These are phyloP conservation scores for Abrostola triplasia DNA, from an alignment of 2,888 invertebrate species.

Conservation along the genomic window DNA sequence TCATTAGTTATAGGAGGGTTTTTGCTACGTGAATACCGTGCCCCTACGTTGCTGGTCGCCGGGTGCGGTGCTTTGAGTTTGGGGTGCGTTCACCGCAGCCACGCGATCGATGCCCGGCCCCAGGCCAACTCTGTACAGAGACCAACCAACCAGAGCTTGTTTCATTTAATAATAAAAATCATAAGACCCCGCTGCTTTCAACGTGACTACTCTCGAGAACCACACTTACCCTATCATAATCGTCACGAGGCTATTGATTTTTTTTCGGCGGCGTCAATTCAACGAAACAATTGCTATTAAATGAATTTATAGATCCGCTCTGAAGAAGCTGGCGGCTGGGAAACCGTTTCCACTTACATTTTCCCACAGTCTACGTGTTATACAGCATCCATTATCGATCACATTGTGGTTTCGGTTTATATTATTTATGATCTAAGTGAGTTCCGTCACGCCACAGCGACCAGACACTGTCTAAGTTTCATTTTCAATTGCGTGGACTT, in stretches of 20 bases:
- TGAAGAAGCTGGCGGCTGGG: slow-evolving; percentile 58
- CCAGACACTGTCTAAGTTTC: slow-evolving; percentile 60
- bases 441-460: slow-evolving; percentile 68
- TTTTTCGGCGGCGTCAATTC: slow-evolving; percentile 41
- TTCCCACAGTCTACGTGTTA: slow-evolving; percentile 71
- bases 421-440: slow-evolving; percentile 66
- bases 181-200: slow-evolving; percentile 58
- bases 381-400: slow-evolving; percentile 68
- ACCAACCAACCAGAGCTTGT: slow-evolving; percentile 72
- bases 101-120: slow-evolving; percentile 83
- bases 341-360: slow-evolving; percentile 64
- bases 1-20: slow-evolving; percentile 70
- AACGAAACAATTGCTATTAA: slow-evolving; percentile 54
- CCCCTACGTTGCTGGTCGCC: slow-evolving; percentile 64
- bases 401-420: slow-evolving; percentile 68
- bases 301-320: slow-evolving; percentile 61
- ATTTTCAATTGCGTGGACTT: slow-evolving; percentile 68
- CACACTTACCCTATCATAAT: slow-evolving; percentile 51
- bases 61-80: slow-evolving; percentile 76
- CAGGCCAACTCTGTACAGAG: slow-evolving; percentile 72
- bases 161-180: slow-evolving; percentile 66
- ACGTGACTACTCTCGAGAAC: slow-evolving; percentile 62
- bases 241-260: slow-evolving; percentile 50
- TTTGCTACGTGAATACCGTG: slow-evolving; percentile 67
- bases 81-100: slow-evolving; percentile 83